Evolutionary conservation across 2,888 invertebrate species (phyloP), one percentile per base, ranked within the genome.

Genomic region (Pyrrhia umbra): DNA sequence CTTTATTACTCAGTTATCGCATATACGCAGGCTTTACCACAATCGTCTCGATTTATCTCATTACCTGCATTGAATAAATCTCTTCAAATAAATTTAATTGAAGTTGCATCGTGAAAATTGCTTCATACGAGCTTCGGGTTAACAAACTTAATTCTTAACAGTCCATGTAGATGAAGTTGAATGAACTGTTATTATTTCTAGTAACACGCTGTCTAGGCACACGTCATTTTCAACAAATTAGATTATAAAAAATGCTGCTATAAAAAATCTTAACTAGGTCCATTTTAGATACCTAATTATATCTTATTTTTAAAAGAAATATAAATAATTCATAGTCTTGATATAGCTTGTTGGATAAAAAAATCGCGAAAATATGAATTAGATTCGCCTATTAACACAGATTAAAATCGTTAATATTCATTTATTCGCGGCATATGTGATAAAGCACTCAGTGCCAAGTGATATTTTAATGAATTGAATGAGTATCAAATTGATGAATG

Each of bases 181-280:
- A 80, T 67, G 75, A 80, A 78, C 79, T 80, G 59, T 65, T 69
- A 68, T 77, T 68, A 61, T 69, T 61, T 65, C 45, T 78, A 76
- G 65, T 58, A 68, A 52, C 59, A 47, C 60, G 56, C 62, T 62
- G 61, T 56, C 63, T 77, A 52, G 30, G 62, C 67, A 55, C 70
- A 34, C 63, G 54, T 56, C 21, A 68, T 74, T 69, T 65, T 58
- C 23, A 45, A 55, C 47, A 70, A 78, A 60, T 67, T 65, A 56
- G 40, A 51, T 63, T 39, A 62, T 47, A 65, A 73, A 77, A 70
- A 66, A 52, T n/a, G 18, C 15, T 63, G 49, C 55, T 27, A 62
- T 65, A 73, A 75, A 77, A 73, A 68, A 57, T 59, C 21, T 16
- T 50, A 68, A 77, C 65, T 60, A 60, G 60, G 57, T 63, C 42